Percentiles rank a stretch among this genome's conserved stretches.
Evolutionary conservation across 2,113 vertebrate species (phyloP).

Genomic region (Prietella phreatophila): DNA sequence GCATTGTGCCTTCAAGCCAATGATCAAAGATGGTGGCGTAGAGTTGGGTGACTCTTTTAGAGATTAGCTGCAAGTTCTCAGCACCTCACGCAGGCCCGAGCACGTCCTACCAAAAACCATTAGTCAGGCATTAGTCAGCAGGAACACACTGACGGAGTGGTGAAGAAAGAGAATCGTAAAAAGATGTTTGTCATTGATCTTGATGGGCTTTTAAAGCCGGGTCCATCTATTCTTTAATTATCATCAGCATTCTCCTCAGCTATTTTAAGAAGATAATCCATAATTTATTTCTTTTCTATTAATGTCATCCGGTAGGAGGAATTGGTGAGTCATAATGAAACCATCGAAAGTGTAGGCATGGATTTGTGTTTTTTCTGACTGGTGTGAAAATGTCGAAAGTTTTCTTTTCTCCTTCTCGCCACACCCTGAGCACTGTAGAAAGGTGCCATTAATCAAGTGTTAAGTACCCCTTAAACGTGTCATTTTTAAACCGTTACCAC

Average conservation of each 20-base stretch:
- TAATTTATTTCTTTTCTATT: not conserved
- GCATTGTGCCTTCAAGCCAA: not conserved
- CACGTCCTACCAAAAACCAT: conserved; percentile 54
- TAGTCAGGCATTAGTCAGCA: conserved; percentile 56
- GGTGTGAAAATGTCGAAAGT: not conserved
- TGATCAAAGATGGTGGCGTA: not conserved
- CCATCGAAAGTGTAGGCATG: not conserved
- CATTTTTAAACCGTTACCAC: not conserved
- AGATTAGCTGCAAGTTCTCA: conserved; percentile 44
- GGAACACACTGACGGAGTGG: not conserved
- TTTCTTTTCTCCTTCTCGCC: too few relatives aligned
- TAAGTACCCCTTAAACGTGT: not conserved
- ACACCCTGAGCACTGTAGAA: not conserved
- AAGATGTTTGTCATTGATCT: not conserved
- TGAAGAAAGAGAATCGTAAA: not conserved
- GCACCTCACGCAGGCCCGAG: conserved; percentile 39
- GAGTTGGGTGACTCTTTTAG: conserved; percentile 36
- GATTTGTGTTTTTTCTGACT: not conserved
- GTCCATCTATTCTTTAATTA: not conserved
- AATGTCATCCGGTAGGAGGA: not conserved
- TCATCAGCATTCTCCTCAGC: not conserved
- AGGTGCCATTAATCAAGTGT: not conserved
- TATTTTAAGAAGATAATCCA: not conserved
- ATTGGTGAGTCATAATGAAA: not conserved
- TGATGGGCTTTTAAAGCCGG: too few relatives aligned